Base-by-base conservation (phyloP, 2,797 vertebrate species). In the Neomorphus geoffroyi region DNA sequence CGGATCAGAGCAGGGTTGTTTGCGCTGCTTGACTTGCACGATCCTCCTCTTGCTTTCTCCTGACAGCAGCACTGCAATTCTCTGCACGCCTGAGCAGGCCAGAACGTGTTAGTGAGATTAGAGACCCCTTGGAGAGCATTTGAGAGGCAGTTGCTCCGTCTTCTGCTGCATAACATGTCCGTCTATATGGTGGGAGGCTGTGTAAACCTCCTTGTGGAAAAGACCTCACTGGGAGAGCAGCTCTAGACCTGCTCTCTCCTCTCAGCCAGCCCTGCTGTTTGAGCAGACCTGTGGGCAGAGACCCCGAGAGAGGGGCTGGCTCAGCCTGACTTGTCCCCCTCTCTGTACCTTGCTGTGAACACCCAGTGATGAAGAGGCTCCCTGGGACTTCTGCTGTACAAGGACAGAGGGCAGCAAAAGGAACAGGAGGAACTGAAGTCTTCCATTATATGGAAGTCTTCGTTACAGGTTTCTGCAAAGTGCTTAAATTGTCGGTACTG, bases 401-500 rank as follows among this genome's bases (percentile, higher is more conserved):
- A 33, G 26, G 58, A 74, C 56, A 73, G 45, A 81, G 90, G 69
- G 66, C 86, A 82, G n/a, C 23, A 83, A 80, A 82, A 19, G 33
- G 33, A 94, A 87, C 48, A 51, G 74, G 78, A 70, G 45, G 57
- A 45, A 41, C 60, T 6, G 6, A 84, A 50, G 33, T 80, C 58
- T 45, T 85, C 28, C 35, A 21, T 87, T 75, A 77, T 46, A 46
- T 41, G 93, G 71, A 89, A 43, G 84, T 80, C 78, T 62, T 93
- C 30, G 39, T 93, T 82, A 88, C 53, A 90, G 53, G 28, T 86
- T 90, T 94, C 80, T 88, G 80, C 53, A 26, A 71, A 86, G 75
- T 57, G 51, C 81, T 96, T 95, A 88, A 88, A 93, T 87, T 57
- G 62, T 94, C 96, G 84, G 61, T 70, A 71, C 53, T 96, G n/a